These are phyloP conservation scores for Pegoplata infirma DNA, from an alignment of 2,888 invertebrate species.

Conservation along the genomic window DNA sequence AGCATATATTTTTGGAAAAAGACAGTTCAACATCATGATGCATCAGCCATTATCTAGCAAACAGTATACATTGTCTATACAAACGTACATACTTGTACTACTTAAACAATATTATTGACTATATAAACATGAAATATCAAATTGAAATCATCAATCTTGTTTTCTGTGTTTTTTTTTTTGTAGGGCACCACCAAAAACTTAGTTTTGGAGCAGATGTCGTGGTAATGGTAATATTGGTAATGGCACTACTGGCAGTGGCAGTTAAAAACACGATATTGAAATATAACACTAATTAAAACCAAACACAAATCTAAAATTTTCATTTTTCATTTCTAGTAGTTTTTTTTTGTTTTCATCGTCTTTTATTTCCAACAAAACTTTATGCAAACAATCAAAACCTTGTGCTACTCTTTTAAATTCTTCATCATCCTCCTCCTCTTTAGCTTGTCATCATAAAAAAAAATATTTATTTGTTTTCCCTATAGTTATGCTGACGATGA, in stretches of 20 bases:
- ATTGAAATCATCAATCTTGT: slow-evolving; percentile 60
- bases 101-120: slow-evolving; percentile 47
- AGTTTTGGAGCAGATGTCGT: not conserved
- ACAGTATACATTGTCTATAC: not conserved
- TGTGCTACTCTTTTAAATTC: not conserved
- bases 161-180: slow-evolving; percentile 1
- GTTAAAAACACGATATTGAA: slow-evolving; percentile 35
- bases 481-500: slow-evolving; percentile 29
- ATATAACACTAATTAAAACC: slow-evolving; percentile 59
- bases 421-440: not conserved
- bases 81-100: not conserved
- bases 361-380: slow-evolving; percentile 48
- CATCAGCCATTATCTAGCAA: not conserved
- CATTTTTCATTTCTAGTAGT: not conserved
- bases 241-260: slow-evolving; percentile 9
- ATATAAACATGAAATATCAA: slow-evolving; percentile 55
- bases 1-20: slow-evolving; percentile 23
- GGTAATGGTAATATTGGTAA: not conserved
- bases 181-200: slow-evolving; percentile 1
- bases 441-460: not conserved
- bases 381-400: slow-evolving; percentile 38
- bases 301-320: slow-evolving; percentile 57
- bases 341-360: slow-evolving; percentile 19
- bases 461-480: slow-evolving; percentile 32
- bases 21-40: not conserved